Base-by-base conservation (phyloP, 2,888 invertebrate species). In the Scaptodrosophila latifasciaeformis region DNA sequence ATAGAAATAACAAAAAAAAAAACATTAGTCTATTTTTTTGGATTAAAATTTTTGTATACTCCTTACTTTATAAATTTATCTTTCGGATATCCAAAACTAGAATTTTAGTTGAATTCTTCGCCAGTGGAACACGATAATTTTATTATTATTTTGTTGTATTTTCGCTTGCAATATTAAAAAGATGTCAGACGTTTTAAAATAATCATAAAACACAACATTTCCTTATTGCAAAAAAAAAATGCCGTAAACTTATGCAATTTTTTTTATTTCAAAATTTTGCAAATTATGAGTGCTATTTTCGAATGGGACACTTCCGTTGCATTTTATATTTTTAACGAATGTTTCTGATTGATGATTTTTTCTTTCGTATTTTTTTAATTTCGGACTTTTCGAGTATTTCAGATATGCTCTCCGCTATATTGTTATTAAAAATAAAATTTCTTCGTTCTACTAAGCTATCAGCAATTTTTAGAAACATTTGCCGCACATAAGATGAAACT, bases 401-500 rank as follows among this genome's bases (percentile, higher is more conserved):
- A n/a, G n/a, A n/a, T n/a, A n/a, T n/a, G n/a, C n/a, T n/a, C n/a
- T n/a, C n/a, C n/a, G n/a, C n/a, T n/a, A n/a, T n/a, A n/a, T n/a
- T n/a, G n/a, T n/a, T n/a, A n/a, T n/a, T n/a, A 24, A 24, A 24
- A 24, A 24, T 24, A 24, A 24, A 24, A 24, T 24, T 7, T 3
- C 24, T n/a, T n/a, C n/a, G n/a, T n/a, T n/a, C n/a, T n/a, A n/a
- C n/a, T n/a, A n/a, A n/a, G n/a, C n/a, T n/a, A n/a, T n/a, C 24
- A 24, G 24, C 24, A 50, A 51, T 48, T 15, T 59, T 56, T 54
- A 44, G 18, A 58, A 44, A 49, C 34, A 45, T 56, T 55, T 53
- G 50, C 61, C 67, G 71, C 70, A 65, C 64, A 54, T 62, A 65
- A 54, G 65, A 68, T 71, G 67, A 66, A 67, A 59, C 70, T 57